These are phyloP conservation scores for Psettodes erumei DNA, from an alignment of 2,113 vertebrate genomes.

Conservation along the genomic window DNA sequence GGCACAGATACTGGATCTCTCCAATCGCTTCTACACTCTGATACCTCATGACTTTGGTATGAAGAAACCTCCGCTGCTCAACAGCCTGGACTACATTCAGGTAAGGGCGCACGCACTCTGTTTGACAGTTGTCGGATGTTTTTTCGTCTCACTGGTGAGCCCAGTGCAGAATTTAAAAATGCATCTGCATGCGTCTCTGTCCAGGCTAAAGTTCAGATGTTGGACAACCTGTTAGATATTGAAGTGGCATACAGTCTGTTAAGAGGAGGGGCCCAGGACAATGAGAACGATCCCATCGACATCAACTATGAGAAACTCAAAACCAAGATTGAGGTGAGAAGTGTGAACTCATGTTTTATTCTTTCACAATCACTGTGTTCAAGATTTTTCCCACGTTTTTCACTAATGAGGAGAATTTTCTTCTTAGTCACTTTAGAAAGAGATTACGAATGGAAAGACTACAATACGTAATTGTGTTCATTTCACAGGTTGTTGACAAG, in stretches of 20 bases:
- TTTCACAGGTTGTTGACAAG: slow-evolving; percentile 91
- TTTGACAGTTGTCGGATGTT: neutral
- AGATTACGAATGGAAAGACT: neutral
- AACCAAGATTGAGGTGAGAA: slow-evolving; percentile 91
- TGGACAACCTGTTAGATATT: slow-evolving; percentile 98
- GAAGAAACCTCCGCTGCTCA: slow-evolving; percentile 97
- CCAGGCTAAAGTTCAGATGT: slow-evolving; percentile 97
- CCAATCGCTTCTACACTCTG: slow-evolving; percentile 97
- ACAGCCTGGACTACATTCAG: slow-evolving; percentile 92
- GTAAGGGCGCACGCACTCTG: slow-evolving; percentile 69
- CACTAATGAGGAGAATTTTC: neutral
- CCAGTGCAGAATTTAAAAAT: neutral
- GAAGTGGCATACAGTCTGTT: slow-evolving; percentile 98
- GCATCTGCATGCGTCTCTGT: neutral
- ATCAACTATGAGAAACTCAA: slow-evolving; percentile 98
- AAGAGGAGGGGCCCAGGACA: slow-evolving; percentile 91
- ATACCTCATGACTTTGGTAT: slow-evolving; percentile 99
- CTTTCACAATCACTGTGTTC: neutral
- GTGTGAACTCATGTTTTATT: neutral
- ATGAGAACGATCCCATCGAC: slow-evolving; percentile 94
- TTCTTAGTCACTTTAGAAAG: neutral
- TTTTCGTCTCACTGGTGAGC: neutral
- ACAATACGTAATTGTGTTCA: neutral
- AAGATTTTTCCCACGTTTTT: neutral
- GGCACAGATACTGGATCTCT: slow-evolving; percentile 93